Percentiles rank a stretch among this genome's conserved stretches.
Conservation (phyloP, 1,140 invertebrate species). For the silkworm (Bombyx mori) region DNA sequence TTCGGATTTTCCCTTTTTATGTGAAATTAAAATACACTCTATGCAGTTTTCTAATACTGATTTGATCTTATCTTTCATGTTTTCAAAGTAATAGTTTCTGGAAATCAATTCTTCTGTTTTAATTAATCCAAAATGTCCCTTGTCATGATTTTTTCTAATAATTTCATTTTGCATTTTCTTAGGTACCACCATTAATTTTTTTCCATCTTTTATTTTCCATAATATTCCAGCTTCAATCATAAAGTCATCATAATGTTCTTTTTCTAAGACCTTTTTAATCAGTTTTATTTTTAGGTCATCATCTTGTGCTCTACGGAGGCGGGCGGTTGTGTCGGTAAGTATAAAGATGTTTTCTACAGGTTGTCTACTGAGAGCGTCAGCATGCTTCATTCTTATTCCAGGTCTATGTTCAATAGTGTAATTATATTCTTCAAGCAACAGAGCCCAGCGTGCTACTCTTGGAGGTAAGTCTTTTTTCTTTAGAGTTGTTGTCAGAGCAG, state of each 20-base stretch:
- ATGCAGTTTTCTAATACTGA: slow-evolving; percentile 1
- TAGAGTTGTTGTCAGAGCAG: slow-evolving; percentile 45
- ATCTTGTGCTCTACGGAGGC: slow-evolving; percentile 21
- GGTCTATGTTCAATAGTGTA: slow-evolving; percentile 41
- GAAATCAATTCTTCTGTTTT: slow-evolving; percentile 46
- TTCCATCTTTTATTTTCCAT: slow-evolving; percentile 24
- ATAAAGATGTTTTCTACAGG: slow-evolving; percentile 20
- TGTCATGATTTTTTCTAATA: slow-evolving; percentile 32
- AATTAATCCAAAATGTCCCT: slow-evolving; percentile 43
- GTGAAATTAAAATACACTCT: slow-evolving; percentile 1
- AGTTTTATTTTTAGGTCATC: slow-evolving; percentile 24
- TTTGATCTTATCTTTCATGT: slow-evolving; percentile 27
- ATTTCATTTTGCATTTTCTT: slow-evolving; percentile 31
- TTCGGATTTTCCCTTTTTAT: not conserved
- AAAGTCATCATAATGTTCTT: slow-evolving; percentile 21
- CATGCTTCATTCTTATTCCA: slow-evolving; percentile 49
- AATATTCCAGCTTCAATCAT: slow-evolving; percentile 25
- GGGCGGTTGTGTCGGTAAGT: slow-evolving; percentile 13
- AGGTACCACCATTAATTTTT: slow-evolving; percentile 29
- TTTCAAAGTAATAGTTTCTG: slow-evolving; percentile 46
- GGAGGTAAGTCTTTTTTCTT: slow-evolving; percentile 42
- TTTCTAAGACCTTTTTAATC: slow-evolving; percentile 24
- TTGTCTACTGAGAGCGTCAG: slow-evolving; percentile 53
- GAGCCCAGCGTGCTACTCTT: slow-evolving; percentile 23
- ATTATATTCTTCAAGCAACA: slow-evolving; percentile 37